These are phyloP conservation scores for Chorisops tibialis DNA, from an alignment of 2,888 invertebrate species.

Conservation along the genomic window DNA sequence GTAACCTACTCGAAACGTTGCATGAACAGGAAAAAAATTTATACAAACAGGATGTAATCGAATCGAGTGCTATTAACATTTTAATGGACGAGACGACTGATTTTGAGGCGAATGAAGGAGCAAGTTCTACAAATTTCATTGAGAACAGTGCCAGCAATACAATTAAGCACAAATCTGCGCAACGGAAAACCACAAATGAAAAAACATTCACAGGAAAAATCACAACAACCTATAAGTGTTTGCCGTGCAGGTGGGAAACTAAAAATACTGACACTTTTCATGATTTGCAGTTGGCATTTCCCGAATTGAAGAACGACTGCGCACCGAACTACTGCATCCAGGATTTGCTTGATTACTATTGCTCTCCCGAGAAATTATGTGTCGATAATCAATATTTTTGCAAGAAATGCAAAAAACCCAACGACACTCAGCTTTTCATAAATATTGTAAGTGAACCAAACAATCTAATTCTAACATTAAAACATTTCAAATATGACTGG, in stretches of 20 bases:
- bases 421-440: slow-evolving; percentile 68
- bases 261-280: slow-evolving; percentile 74
- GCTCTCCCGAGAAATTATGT: slow-evolving; percentile 73
- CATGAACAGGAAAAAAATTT: too few species aligned
- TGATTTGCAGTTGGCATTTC: slow-evolving; percentile 73
- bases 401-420: too few species aligned
- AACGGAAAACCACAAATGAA: slow-evolving; percentile 57
- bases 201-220: slow-evolving; percentile 74
- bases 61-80: too few species aligned
- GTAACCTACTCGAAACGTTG: too few species aligned
- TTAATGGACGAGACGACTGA: too few species aligned
- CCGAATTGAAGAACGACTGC: too few species aligned
- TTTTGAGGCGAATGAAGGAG: too few species aligned
- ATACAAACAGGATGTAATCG: too few species aligned
- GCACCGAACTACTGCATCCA: slow-evolving; percentile 61
- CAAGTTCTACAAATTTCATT: too few species aligned
- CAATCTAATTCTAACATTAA: slow-evolving; percentile 75
- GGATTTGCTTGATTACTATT: slow-evolving; percentile 73
- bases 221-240: slow-evolving; percentile 70
- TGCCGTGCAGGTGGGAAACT: slow-evolving; percentile 68
- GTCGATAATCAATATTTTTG: too few species aligned
- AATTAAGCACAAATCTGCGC: too few species aligned
- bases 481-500: slow-evolving; percentile 67
- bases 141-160: too few species aligned
- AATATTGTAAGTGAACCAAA: slow-evolving; percentile 70